Evolutionary conservation across 2,797 vertebrate genomes (phyloP).

Genomic region (Catamblyrhynchus diadema): DNA sequence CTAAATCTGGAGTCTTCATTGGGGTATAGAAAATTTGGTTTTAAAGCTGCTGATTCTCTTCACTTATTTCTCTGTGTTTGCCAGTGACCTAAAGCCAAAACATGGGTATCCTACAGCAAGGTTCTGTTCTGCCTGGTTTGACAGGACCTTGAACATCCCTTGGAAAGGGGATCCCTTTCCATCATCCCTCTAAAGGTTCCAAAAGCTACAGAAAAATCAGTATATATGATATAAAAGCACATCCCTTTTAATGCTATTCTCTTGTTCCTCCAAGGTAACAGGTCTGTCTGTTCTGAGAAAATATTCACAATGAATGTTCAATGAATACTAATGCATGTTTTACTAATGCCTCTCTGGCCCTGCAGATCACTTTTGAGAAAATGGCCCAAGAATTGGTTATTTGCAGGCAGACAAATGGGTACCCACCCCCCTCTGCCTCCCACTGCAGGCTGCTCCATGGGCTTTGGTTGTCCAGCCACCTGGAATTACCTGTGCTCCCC

Average conservation of each 20-base stretch:
- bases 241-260: not conserved
- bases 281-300: not conserved
- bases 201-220: not conserved
- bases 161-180: not conserved
- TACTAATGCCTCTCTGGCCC: not conserved
- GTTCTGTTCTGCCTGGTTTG: not conserved
- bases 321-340: not conserved
- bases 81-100: not conserved
- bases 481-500: accelerated
- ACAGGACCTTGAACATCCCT: not conserved
- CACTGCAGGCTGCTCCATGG: not conserved
- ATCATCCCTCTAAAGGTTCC: not conserved
- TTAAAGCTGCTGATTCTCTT: not conserved
- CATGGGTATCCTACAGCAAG: accelerated
- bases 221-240: accelerated
- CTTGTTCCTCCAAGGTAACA: not conserved
- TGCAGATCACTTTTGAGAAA: not conserved
- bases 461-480: not conserved
- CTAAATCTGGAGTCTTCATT: not conserved
- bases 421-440: not conserved
- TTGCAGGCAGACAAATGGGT: not conserved
- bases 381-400: not conserved
- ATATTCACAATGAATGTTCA: not conserved
- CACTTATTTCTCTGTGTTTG: not conserved
- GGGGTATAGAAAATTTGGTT: not conserved